phyloP scores from a whole-genome alignment of 2,797 vertebrate genomes.

The Schizothorax lantsangensis region DNA sequence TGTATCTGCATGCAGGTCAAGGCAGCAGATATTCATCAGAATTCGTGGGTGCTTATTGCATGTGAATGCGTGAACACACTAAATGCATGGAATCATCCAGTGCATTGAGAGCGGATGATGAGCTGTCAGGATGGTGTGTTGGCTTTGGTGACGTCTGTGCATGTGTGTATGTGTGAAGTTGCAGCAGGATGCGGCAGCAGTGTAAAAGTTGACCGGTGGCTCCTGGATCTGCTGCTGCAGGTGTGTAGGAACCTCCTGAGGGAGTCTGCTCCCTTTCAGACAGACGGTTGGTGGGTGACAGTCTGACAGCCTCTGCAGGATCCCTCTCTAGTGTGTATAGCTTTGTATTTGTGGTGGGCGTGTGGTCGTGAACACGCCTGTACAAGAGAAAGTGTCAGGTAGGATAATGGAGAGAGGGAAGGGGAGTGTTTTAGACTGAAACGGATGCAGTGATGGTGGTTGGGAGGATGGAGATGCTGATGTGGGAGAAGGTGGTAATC shows the following conservation, averaged over 20 bases:
- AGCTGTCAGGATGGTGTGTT: constrained; percentile 12
- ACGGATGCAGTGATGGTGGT: constrained; percentile 26
- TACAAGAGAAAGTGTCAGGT: constrained; percentile 30
- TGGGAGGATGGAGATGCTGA: constrained; percentile 44
- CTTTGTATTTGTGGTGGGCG: constrained; percentile 30
- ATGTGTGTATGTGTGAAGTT: constrained; percentile 66
- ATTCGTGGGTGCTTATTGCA: not conserved
- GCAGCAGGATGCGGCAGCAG: constrained; percentile 76
- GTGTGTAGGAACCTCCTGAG: constrained; percentile 65
- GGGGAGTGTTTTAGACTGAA: constrained; percentile 3
- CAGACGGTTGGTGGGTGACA: constrained; percentile 44
- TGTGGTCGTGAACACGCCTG: constrained; percentile 20
- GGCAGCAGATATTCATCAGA: not conserved
- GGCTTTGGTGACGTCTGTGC: constrained; percentile 7
- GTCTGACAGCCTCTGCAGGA: constrained; percentile 52
- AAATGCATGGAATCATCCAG: not conserved
- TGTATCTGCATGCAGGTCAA: constrained; percentile 34
- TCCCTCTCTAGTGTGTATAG: constrained; percentile 41
- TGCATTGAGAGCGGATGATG: constrained; percentile 1
- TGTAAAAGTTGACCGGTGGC: constrained; percentile 76
- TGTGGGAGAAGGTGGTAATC: constrained; percentile 48
- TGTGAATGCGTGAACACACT: not conserved
- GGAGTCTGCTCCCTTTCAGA: constrained; percentile 65
- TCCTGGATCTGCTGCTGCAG: constrained; percentile 73
- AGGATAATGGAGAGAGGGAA: constrained; percentile 6